These are phyloP conservation scores for Abrostola tripartita DNA, from an alignment of 2,888 invertebrate genomes.

Conservation along the genomic window DNA sequence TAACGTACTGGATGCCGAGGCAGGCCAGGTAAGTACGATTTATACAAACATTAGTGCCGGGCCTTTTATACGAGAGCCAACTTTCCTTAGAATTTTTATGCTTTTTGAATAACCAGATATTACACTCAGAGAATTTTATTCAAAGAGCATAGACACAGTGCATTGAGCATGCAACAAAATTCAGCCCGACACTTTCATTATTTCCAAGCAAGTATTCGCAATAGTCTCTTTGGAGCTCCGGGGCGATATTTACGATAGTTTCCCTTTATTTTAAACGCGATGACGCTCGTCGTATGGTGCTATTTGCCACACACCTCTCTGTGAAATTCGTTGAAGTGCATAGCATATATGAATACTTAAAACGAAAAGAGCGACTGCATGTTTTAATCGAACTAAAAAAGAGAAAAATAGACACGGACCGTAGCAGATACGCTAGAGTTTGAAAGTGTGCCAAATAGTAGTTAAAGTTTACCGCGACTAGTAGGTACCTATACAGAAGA, in stretches of 20 bases:
- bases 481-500: constrained; percentile 50
- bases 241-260: constrained; percentile 53
- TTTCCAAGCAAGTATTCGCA: constrained; percentile 34
- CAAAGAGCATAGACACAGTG: constrained; percentile 37
- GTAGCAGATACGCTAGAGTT: constrained; percentile 63
- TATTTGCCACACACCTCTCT: constrained; percentile 64
- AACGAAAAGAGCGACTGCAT: constrained; percentile 65
- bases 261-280: constrained; percentile 52
- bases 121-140: constrained; percentile 57
- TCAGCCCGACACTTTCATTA: constrained; percentile 56
- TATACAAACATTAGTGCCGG: constrained; percentile 78
- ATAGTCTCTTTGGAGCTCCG: constrained; percentile 34
- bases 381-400: constrained; percentile 71
- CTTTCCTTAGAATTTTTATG: constrained; percentile 62
- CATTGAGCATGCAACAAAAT: constrained; percentile 40
- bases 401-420: constrained; percentile 58
- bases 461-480: constrained; percentile 68
- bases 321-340: constrained; percentile 63
- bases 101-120: constrained; percentile 54
- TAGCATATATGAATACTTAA: constrained; percentile 61
- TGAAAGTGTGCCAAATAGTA: constrained; percentile 78
- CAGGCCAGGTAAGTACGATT: constrained; percentile 77
- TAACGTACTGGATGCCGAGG: constrained; percentile 70
- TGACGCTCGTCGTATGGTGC: constrained; percentile 45
- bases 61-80: constrained; percentile 66